Percentiles rank a stretch among this genome's conserved stretches.
Conservation (phyloP, 2,888 invertebrate species). For the Aleiodes alternator region DNA sequence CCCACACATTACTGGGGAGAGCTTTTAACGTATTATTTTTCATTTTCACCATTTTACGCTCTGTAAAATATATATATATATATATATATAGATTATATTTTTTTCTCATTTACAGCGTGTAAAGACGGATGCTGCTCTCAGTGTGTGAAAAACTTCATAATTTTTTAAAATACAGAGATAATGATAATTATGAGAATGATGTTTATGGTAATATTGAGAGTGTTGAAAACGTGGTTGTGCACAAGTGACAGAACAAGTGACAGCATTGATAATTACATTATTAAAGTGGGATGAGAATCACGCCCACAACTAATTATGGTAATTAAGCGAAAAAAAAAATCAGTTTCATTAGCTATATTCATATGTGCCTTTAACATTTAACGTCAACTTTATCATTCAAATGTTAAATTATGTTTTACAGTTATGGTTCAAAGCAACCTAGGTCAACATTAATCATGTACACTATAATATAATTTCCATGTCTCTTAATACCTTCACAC, state of each 20-base stretch:
- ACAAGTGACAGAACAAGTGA: constrained; percentile 20
- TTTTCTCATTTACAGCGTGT: background rate
- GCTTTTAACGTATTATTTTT: constrained; percentile 25
- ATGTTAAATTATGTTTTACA: constrained; percentile 8
- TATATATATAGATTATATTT: too few species aligned
- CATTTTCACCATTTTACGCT: background rate
- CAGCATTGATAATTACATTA: constrained; percentile 26
- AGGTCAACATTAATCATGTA: constrained; percentile 35
- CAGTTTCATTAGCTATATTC: background rate
- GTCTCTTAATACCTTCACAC: constrained; percentile 6
- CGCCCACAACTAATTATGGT: constrained; percentile 41
- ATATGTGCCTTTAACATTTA: constrained; percentile 19
- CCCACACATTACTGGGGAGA: background rate
- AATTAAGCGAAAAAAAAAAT: constrained; percentile 38
- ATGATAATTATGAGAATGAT: constrained; percentile 35
- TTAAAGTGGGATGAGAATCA: constrained; percentile 45
- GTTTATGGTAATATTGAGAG: constrained; percentile 30
- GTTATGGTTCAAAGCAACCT: background rate
- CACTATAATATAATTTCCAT: background rate
- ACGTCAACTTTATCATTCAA: background rate
- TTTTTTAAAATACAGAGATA: constrained; percentile 36
- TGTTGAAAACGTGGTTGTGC: constrained; percentile 23
- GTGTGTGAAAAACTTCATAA: constrained; percentile 55
- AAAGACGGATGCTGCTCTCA: constrained; percentile 51
- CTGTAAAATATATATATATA: background rate